phyloP scores from a whole-genome alignment of 2,113 vertebrate species.

The Barnardius zonarius region DNA sequence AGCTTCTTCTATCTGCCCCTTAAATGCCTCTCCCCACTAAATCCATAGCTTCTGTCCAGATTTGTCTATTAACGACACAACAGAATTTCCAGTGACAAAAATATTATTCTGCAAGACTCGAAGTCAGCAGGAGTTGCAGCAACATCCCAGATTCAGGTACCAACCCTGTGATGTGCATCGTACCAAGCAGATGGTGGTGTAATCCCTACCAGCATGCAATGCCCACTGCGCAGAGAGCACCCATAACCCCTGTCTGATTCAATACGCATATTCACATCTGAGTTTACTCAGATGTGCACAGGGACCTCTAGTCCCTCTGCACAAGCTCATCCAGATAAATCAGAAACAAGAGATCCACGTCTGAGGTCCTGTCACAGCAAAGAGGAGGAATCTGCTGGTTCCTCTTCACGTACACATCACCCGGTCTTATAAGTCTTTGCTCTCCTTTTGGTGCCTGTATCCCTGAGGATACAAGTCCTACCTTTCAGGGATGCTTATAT shows the following conservation, averaged over 20 bases:
- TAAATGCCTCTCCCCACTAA: not conserved
- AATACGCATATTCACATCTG: constrained; percentile 31
- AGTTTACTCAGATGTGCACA: not conserved
- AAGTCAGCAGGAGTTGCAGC: constrained; percentile 1
- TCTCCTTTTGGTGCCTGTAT: not conserved
- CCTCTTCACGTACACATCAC: not conserved
- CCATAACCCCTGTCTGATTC: not conserved
- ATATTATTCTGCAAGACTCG: not conserved
- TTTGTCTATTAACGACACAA: not conserved
- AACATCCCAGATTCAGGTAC: not conserved
- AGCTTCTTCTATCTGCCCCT: not conserved
- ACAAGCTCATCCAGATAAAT: not conserved
- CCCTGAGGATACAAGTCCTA: not conserved
- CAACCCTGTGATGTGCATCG: not conserved
- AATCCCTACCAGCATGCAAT: constrained; percentile 38
- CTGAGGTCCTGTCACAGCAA: not conserved
- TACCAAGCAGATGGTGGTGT: constrained; percentile 49
- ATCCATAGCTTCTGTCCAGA: not conserved
- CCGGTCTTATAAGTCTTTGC: not conserved
- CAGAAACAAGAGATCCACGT: not conserved
- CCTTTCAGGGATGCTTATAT: not conserved
- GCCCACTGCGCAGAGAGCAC: not conserved
- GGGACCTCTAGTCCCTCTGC: not conserved
- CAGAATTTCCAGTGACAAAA: not conserved
- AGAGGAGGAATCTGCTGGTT: not conserved